Conservation (phyloP, 1,140 invertebrate species). For the Coenobita brevimanus region DNA sequence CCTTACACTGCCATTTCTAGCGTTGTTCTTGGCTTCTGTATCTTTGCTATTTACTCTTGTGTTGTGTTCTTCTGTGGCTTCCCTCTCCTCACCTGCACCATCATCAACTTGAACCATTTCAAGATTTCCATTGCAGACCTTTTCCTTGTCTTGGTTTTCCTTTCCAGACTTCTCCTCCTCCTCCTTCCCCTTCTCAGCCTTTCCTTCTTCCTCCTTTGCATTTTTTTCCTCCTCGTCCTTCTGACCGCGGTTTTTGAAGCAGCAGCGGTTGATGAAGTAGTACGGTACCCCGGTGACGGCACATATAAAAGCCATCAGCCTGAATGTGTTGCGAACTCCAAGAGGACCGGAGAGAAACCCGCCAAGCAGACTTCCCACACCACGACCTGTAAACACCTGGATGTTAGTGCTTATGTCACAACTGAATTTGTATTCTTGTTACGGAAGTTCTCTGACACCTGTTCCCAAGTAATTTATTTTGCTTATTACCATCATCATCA, state of each 20-base stretch:
- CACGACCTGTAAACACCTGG: constrained; percentile 43
- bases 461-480: too few relatives aligned
- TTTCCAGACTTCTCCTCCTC: neutral
- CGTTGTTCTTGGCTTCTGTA: too few relatives aligned
- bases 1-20: too few relatives aligned
- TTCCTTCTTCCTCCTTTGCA: neutral
- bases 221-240: constrained; percentile 14
- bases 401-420: too few relatives aligned
- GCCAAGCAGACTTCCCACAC: constrained; percentile 34
- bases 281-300: constrained; percentile 25
- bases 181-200: constrained; percentile 19
- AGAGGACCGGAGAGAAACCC: constrained; percentile 40
- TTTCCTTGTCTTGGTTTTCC: neutral
- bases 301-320: constrained; percentile 36
- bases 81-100: too few relatives aligned
- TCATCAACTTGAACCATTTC: too few relatives aligned
- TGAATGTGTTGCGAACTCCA: constrained; percentile 42
- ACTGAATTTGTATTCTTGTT: too few relatives aligned
- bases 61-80: too few relatives aligned
- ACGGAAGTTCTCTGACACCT: too few relatives aligned
- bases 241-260: too few relatives aligned
- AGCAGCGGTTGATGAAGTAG: constrained; percentile 44
- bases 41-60: too few relatives aligned
- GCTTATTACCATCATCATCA: too few relatives aligned
- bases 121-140: neutral